phyloP scores from a whole-genome alignment of 2,888 invertebrate species.

The Crepidodera aurea region DNA sequence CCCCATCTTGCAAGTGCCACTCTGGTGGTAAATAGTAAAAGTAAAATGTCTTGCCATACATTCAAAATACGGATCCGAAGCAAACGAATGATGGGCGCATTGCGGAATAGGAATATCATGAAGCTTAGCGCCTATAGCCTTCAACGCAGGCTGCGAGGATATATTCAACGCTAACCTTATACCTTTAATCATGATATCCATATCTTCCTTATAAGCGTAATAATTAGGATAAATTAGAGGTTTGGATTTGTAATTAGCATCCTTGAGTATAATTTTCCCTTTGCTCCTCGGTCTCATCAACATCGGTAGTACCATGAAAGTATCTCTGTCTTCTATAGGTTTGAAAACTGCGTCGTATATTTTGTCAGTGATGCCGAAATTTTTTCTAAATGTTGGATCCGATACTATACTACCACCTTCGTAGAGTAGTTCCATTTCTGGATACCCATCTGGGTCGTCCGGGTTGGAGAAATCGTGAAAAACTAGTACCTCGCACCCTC shows the following conservation, averaged over 20 bases:
- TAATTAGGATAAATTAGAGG: constrained; percentile 73
- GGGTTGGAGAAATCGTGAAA: constrained; percentile 71
- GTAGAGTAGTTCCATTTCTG: constrained; percentile 73
- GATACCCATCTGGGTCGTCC: constrained; percentile 67
- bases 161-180: constrained; percentile 69
- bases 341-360: constrained; percentile 55
- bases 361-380: constrained; percentile 61
- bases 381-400: constrained; percentile 61
- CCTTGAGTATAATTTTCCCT: constrained; percentile 67
- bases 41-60: constrained; percentile 74
- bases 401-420: constrained; percentile 70
- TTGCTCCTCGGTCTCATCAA: constrained; percentile 68
- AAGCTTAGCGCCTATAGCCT: constrained; percentile 66
- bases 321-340: constrained; percentile 56
- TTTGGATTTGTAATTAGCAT: constrained; percentile 65
- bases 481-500: constrained; percentile 73
- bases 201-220: constrained; percentile 67
- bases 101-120: constrained; percentile 69
- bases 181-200: constrained; percentile 71
- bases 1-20: constrained; percentile 75
- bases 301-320: constrained; percentile 65
- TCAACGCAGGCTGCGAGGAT: constrained; percentile 67
- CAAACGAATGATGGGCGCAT: constrained; percentile 67
- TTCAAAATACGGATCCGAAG: constrained; percentile 74
- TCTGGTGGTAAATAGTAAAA: constrained; percentile 75